Base-by-base conservation (phyloP, 2,113 vertebrate genomes). In the Panthera uncia region DNA sequence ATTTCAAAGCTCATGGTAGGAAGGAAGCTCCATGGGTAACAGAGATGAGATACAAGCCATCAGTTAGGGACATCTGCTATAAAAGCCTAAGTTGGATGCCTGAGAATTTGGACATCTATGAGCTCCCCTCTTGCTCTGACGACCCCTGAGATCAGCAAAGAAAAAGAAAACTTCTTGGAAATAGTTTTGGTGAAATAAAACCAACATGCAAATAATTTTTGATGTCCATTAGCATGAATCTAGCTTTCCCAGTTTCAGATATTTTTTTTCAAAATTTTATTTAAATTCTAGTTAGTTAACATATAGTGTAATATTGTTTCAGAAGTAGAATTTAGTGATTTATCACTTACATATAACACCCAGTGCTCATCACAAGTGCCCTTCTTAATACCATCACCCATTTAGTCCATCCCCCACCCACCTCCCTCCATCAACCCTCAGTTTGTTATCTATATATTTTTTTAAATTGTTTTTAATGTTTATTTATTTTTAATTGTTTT, bases 131-230 rank as follows among this genome's bases (percentile, higher is more conserved):
- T 88, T 11, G 19, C 36, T 55, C 16, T 81, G 61, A 73, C 13
- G 52, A 73, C 21, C 45, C 4, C n/a, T n/a, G 11, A 33, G 63
- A 78, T 92, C 50, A n/a, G 29, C 45, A 66, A 90, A 41, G 12
- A 19, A 87, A 80, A 92, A 82, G 50, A 50, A 16, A 33, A 81
- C 29, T n/a, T 61, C 33, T 76, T 52, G 5, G 65, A 85, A 61
- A 66, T 14, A 36, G 6, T 71, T 95, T 90, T 69, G 5, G 19
- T 82, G 81, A 95, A 94, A 74, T 31, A 74, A 81, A 95, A 36
- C 7, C 25, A 29, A 74, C 7, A 63, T 36, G 12, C 52, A 65
- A 66, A 41, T 66, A 36, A 18, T 55, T 65, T 90, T 63, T 78
- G 13, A 41, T 89, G 4, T 66, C 78, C 16, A 18, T 12, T 73